Percentiles rank a stretch among this genome's conserved stretches.
Conservation (phyloP, 1,140 invertebrate species). For the Trypoxylus dichotomus region DNA sequence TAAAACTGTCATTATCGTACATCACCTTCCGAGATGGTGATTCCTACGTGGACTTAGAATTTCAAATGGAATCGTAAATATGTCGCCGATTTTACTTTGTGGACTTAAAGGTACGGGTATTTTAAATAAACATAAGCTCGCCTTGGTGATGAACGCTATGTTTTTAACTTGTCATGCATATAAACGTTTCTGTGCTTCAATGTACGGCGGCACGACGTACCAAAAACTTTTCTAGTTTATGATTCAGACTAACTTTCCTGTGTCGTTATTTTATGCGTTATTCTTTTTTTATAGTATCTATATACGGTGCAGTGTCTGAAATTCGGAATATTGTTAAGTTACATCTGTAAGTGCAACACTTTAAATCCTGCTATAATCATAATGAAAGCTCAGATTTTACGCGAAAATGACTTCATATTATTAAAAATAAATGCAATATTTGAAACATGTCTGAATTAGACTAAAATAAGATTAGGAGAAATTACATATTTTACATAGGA, state of each 20-base stretch:
- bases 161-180: constrained; percentile 24
- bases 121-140: constrained; percentile 27
- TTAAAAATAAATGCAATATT: no score
- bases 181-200: neutral
- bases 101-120: neutral
- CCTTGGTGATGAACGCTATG: constrained; percentile 25
- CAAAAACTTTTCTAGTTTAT: constrained; percentile 19
- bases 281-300: neutral
- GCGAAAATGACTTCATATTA: no score
- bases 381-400: no score
- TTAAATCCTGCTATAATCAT: no score
- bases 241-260: neutral
- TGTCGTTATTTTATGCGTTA: neutral
- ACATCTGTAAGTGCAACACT: no score
- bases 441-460: no score
- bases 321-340: neutral
- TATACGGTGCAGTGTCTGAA: constrained; percentile 1
- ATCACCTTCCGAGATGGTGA: constrained; percentile 9
- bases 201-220: neutral
- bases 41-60: constrained; percentile 29
- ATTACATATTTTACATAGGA: no score
- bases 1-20: constrained; percentile 32
- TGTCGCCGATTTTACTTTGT: constrained; percentile 29
- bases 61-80: constrained; percentile 28
- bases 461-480: no score